These are phyloP conservation scores for Ptiloglossa arizonensis DNA, from an alignment of 1,140 invertebrate genomes.

Conservation along the genomic window DNA sequence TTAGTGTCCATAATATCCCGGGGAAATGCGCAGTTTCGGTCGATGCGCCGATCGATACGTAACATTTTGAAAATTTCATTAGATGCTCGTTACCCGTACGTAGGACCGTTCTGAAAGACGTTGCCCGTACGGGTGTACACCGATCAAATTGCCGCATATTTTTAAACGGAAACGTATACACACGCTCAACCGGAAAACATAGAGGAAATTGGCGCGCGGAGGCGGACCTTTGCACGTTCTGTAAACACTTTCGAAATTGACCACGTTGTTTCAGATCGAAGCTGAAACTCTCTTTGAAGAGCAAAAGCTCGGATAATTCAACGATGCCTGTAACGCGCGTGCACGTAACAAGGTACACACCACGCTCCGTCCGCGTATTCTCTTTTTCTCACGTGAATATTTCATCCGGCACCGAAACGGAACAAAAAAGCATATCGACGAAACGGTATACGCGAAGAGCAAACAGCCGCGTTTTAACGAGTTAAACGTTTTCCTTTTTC, in stretches of 20 bases:
- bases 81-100: not conserved
- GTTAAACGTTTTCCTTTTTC: constrained; percentile 7
- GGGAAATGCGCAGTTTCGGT: not conserved
- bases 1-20: too few relatives aligned
- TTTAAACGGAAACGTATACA: not conserved
- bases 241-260: constrained; percentile 12
- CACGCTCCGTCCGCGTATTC: not conserved
- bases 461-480: constrained; percentile 22
- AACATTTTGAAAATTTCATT: constrained; percentile 1
- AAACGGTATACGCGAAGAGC: not conserved
- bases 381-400: constrained; percentile 9
- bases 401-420: constrained; percentile 1
- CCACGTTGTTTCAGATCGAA: constrained; percentile 12
- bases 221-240: not conserved
- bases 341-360: constrained; percentile 22
- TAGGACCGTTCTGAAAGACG: not conserved
- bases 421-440: constrained; percentile 10
- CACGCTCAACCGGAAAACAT: not conserved
- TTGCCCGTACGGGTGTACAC: not conserved
- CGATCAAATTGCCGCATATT: constrained; percentile 1
- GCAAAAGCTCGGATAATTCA: constrained; percentile 19
- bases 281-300: not conserved
- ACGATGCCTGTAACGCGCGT: not conserved
- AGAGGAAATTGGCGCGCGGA: constrained; percentile 22
- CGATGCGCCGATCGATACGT: not conserved